A percentile compares a stretch with the other conserved stretches of the same genome.
These are phyloP conservation scores for Drosophila nr. perissopoda DNA, from an alignment of 2,888 invertebrate genomes.

Conservation along the genomic window DNA sequence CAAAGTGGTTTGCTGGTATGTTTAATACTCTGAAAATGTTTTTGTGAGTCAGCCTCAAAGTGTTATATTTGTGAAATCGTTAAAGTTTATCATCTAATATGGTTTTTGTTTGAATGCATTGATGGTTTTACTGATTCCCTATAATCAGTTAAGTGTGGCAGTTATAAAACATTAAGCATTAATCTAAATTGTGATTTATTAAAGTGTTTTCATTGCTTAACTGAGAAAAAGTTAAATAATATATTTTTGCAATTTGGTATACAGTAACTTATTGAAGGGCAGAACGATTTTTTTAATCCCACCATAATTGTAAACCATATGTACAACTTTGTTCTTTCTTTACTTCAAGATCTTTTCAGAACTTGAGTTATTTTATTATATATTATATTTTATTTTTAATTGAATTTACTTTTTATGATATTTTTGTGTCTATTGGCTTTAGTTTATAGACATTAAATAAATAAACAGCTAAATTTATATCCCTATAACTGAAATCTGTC, in stretches of 20 bases:
- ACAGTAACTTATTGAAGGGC: neutral
- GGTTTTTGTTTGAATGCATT: neutral
- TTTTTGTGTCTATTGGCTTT: neutral
- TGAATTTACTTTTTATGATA: neutral
- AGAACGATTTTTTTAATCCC: neutral
- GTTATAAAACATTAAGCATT: neutral
- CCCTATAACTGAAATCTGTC: neutral
- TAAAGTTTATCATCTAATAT: neutral
- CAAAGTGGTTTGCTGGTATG: constrained; percentile 83
- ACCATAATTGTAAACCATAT: neutral
- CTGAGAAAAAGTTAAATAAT: neutral
- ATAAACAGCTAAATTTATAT: neutral
- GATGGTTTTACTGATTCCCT: neutral
- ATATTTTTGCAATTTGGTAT: neutral
- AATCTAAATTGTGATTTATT: neutral
- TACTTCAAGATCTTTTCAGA: neutral
- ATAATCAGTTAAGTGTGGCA: neutral
- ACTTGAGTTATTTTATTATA: neutral
- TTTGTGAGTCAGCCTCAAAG: constrained; percentile 29
- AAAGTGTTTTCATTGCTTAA: neutral
- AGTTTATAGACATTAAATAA: neutral
- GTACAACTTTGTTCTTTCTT: neutral
- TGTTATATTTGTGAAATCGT: constrained; percentile 8
- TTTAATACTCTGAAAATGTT: constrained; percentile 5
- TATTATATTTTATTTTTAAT: neutral